Percentiles rank a stretch among this genome's conserved stretches.
phyloP scores from a whole-genome alignment of 1,140 invertebrate species.

The Reticulitermes speratus region DNA sequence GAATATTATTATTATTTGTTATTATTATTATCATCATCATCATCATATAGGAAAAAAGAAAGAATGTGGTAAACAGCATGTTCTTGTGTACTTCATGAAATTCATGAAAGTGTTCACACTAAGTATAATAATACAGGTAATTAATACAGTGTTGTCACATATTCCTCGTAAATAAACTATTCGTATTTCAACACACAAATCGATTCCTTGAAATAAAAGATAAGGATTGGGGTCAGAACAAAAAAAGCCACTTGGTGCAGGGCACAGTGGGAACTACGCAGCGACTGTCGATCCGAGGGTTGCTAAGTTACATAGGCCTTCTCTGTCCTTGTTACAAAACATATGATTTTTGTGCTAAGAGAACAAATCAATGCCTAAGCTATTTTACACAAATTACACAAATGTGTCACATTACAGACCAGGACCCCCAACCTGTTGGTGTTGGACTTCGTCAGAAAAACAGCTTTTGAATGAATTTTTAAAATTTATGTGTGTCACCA shows the following conservation, averaged over 20 bases:
- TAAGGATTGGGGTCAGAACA: not conserved
- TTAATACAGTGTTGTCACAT: not conserved
- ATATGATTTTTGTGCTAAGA: not conserved
- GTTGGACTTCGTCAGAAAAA: no score
- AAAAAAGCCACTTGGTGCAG: not conserved
- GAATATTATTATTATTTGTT: not conserved
- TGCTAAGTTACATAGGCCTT: constrained; percentile 15
- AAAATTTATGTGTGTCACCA: no score
- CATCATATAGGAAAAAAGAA: not conserved
- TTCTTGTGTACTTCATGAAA: not conserved
- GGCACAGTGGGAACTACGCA: not conserved
- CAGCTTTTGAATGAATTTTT: no score
- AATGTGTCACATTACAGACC: no score
- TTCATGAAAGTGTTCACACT: not conserved
- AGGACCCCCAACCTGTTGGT: no score
- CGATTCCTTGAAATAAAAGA: not conserved
- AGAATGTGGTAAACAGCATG: not conserved
- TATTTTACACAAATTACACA: not conserved
- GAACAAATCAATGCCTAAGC: not conserved
- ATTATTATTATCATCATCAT: no score
- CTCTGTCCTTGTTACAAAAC: not conserved
- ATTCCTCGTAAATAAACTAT: not conserved
- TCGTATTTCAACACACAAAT: constrained; percentile 17
- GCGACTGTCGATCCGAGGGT: not conserved
- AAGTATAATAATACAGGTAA: not conserved